Percentiles rank a stretch among this genome's conserved stretches.
phyloP scores from a whole-genome alignment of 2,888 invertebrate genomes.

The Siphlonurus alternatus region DNA sequence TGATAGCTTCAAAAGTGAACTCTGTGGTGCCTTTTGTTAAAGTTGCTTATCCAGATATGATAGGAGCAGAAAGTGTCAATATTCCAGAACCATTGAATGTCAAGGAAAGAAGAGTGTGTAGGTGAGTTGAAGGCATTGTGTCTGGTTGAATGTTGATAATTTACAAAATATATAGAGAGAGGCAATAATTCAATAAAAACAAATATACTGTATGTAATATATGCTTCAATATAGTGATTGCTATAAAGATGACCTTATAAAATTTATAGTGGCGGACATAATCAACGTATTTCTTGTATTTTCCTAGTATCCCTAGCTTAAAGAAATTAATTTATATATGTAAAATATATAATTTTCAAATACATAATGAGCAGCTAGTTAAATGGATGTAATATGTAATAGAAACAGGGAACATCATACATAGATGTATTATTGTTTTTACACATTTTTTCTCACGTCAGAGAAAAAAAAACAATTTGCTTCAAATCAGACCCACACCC shows the following conservation, averaged over 20 bases:
- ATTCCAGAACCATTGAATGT: constrained; percentile 40
- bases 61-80: constrained; percentile 34
- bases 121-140: constrained; percentile 22
- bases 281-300: background rate
- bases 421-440: too few species aligned
- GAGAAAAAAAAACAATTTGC: too few species aligned
- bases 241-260: too few species aligned
- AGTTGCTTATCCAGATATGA: constrained; percentile 57
- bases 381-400: too few species aligned
- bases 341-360: too few species aligned
- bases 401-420: too few species aligned
- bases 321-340: background rate
- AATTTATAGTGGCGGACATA: background rate
- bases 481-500: too few species aligned
- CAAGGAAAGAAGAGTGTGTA: constrained; percentile 34
- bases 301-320: too few species aligned
- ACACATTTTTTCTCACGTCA: too few species aligned
- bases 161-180: constrained; percentile 32
- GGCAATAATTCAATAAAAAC: constrained; percentile 21
- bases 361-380: too few species aligned
- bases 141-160: constrained; percentile 20
- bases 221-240: too few species aligned
- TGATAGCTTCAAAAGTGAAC: constrained; percentile 36
- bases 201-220: constrained; percentile 5
- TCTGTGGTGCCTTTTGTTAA: constrained; percentile 54